These are phyloP conservation scores for Aegotheles bennettii DNA, from an alignment of 2,113 vertebrate species.

Conservation along the genomic window DNA sequence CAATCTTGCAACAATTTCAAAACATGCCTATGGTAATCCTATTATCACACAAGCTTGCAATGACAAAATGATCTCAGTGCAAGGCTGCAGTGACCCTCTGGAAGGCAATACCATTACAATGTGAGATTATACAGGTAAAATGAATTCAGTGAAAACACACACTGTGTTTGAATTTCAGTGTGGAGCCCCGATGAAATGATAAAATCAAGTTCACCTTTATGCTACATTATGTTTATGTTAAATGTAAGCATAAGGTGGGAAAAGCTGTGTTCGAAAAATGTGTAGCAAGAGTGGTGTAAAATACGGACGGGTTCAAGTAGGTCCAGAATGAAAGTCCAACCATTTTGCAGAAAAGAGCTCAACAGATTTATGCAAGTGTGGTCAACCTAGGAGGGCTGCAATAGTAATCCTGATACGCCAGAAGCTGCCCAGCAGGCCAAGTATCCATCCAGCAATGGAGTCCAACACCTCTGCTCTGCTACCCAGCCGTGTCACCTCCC, in stretches of 20 bases:
- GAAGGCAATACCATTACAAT: slow-evolving; percentile 28
- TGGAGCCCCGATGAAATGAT: not conserved
- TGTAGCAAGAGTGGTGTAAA: not conserved
- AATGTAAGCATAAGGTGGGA: not conserved
- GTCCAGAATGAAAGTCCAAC: not conserved
- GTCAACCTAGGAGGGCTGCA: not conserved
- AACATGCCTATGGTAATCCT: slow-evolving; percentile 16
- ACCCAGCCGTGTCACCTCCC: accelerated
- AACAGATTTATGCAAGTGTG: not conserved
- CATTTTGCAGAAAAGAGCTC: not conserved
- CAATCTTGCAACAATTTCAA: slow-evolving; percentile 28
- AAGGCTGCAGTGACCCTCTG: slow-evolving; percentile 37
- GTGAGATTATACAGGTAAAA: slow-evolving; percentile 47
- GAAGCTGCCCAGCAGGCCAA: not conserved
- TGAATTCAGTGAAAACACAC: slow-evolving; percentile 10
- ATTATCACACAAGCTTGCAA: slow-evolving; percentile 4
- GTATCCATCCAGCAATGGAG: accelerated
- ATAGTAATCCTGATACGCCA: not conserved
- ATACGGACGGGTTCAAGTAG: not conserved
- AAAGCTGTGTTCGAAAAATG: not conserved
- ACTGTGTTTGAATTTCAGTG: not conserved
- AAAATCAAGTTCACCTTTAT: slow-evolving; percentile 31
- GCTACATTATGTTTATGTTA: not conserved
- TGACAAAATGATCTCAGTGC: slow-evolving; percentile 4
- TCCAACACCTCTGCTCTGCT: not conserved